A percentile compares a stretch with the other conserved stretches of the same genome.
Conservation (phyloP, 30 jellyfish, hydroid and myxozoan genomes). For the Turritopsis dohrnii region DNA sequence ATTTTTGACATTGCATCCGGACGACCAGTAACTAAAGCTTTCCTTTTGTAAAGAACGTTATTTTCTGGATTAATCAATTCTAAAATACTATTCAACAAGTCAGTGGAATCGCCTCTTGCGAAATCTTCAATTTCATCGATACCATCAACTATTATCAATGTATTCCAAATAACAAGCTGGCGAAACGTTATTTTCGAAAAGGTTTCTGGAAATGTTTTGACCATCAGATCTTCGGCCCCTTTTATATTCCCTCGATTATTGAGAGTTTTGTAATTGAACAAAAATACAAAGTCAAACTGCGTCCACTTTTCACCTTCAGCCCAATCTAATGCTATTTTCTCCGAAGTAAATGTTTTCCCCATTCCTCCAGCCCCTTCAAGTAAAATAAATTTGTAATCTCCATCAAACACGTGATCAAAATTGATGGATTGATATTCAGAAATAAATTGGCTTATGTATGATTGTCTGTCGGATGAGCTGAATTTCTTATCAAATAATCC, state of each 20-base stretch:
- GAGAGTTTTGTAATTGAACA: neutral
- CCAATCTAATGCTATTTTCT: neutral
- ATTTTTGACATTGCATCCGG: neutral
- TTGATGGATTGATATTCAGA: neutral
- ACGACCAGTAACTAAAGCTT: neutral
- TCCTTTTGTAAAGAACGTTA: neutral
- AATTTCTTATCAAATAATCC: neutral
- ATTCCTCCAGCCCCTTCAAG: neutral
- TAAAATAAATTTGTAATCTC: neutral
- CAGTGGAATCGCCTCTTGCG: neutral
- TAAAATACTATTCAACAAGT: neutral
- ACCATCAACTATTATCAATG: neutral
- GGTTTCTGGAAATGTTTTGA: neutral
- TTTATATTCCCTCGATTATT: neutral
- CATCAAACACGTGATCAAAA: neutral
- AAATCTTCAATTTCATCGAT: neutral
- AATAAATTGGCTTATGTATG: neutral
- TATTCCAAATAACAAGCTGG: neutral
- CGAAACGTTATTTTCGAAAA: neutral
- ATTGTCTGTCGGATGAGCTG: neutral
- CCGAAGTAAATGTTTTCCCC: neutral
- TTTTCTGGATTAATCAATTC: neutral
- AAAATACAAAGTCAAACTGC: neutral
- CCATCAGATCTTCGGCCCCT: neutral
- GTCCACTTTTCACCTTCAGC: neutral